Evolutionary conservation across 2,113 vertebrate genomes (phyloP).

Genomic region (Lophius piscatorius): DNA sequence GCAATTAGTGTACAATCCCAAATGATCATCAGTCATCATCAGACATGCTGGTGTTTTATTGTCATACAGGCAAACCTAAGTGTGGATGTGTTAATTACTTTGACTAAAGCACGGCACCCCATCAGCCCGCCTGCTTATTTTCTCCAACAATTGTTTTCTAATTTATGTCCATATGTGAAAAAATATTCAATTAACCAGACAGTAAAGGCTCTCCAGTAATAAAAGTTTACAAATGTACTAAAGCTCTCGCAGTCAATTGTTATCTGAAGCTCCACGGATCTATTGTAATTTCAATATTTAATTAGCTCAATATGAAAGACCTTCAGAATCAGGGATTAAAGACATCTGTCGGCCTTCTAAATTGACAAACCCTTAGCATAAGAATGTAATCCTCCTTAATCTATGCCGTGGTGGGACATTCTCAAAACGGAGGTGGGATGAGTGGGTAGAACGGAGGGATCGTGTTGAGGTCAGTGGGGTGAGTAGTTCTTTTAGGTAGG

Average conservation of each 20-base stretch:
- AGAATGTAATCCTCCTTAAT: not conserved
- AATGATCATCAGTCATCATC: constrained; percentile 33
- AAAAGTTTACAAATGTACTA: not conserved
- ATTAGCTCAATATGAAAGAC: not conserved
- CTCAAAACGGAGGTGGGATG: no score
- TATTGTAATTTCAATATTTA: not conserved
- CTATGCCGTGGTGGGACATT: no score
- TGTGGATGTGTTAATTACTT: constrained; percentile 7
- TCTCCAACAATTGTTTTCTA: not conserved
- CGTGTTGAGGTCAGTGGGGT: no score
- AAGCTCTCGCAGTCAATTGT: not conserved
- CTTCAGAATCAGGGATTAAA: not conserved
- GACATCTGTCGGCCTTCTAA: not conserved
- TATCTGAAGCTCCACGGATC: not conserved
- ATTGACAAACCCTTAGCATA: not conserved
- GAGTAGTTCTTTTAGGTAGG: no score
- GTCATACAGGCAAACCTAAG: constrained; percentile 6
- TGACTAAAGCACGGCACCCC: not conserved
- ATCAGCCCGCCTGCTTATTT: not conserved
- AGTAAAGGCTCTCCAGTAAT: not conserved
- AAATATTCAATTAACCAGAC: not conserved
- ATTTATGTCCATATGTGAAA: not conserved
- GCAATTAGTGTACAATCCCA: constrained; percentile 49
- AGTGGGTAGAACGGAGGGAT: no score
- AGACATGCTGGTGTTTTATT: not conserved